These are phyloP conservation scores for Boloria euphrosyne DNA, from an alignment of 2,888 invertebrate genomes.

Conservation along the genomic window DNA sequence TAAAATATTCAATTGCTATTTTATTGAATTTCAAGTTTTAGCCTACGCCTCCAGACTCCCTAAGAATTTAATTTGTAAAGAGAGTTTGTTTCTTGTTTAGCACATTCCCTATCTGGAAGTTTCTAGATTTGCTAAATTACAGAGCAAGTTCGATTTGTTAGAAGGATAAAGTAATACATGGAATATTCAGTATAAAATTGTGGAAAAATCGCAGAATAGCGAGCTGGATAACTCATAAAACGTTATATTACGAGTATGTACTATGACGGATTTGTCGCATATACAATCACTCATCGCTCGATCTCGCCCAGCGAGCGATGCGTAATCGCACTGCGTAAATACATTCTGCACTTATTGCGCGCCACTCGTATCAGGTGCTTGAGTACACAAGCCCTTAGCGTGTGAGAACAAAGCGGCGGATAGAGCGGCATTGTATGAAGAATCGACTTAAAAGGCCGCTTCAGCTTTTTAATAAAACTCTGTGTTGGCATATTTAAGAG, in stretches of 20 bases:
- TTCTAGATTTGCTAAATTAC: constrained; percentile 11
- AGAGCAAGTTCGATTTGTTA: not conserved
- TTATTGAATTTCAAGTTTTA: constrained; percentile 18
- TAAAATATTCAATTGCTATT: constrained; percentile 20
- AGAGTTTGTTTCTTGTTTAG: constrained; percentile 16
- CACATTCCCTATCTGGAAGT: constrained; percentile 10
- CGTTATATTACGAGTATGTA: constrained; percentile 7
- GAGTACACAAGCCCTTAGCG: constrained; percentile 65
- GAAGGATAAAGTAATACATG: not conserved
- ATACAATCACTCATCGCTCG: constrained; percentile 35
- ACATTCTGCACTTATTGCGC: constrained; percentile 75
- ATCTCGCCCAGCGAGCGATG: constrained; percentile 49
- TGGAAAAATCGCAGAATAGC: not conserved
- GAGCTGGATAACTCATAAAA: constrained; percentile 5
- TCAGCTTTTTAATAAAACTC: constrained; percentile 47
- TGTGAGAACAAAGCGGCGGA: constrained; percentile 65
- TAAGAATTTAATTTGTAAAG: constrained; percentile 19
- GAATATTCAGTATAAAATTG: not conserved
- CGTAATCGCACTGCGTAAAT: constrained; percentile 77
- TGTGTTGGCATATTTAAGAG: constrained; percentile 52
- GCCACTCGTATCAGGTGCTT: constrained; percentile 70
- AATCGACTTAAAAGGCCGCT: constrained; percentile 49
- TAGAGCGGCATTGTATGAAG: constrained; percentile 51
- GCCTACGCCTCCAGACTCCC: constrained; percentile 6
- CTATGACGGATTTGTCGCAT: constrained; percentile 27